These are phyloP conservation scores for Conus ventricosus DNA, from an alignment of 1,140 invertebrate species.

Conservation along the genomic window DNA sequence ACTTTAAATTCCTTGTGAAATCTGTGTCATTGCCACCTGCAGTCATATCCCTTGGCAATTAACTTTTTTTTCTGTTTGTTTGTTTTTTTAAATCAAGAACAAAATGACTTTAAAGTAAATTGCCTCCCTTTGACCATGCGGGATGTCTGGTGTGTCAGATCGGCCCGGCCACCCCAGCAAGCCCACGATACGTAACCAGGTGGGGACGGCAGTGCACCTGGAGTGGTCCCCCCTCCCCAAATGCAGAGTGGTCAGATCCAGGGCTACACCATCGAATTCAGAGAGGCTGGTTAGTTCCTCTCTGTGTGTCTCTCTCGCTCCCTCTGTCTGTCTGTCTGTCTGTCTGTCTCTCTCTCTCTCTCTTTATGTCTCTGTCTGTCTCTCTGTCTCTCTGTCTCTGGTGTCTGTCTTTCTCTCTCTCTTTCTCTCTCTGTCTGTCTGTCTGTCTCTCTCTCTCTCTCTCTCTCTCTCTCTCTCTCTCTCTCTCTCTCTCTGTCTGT, in stretches of 20 bases:
- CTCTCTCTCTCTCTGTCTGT: too few relatives aligned
- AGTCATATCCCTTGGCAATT: too few relatives aligned
- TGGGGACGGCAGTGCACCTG: conserved; percentile 68
- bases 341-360: too few relatives aligned
- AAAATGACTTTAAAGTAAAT: not conserved
- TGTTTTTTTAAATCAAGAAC: not conserved
- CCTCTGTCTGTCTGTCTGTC: too few relatives aligned
- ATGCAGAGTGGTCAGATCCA: conserved; percentile 61
- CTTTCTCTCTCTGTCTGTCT: too few relatives aligned
- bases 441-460: too few relatives aligned
- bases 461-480: too few relatives aligned
- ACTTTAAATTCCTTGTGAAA: too few relatives aligned
- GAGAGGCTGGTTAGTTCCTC: conserved; percentile 57
- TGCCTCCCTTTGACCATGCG: not conserved
- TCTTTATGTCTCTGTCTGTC: too few relatives aligned
- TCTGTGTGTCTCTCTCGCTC: not conserved
- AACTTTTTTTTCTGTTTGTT: too few relatives aligned
- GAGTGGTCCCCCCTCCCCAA: conserved; percentile 67
- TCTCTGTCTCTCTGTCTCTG: not conserved
- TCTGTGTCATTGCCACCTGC: not conserved
- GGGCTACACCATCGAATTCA: conserved; percentile 72
- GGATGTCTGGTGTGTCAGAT: conserved; percentile 48
- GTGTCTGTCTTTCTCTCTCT: too few relatives aligned
- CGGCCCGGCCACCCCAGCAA: conserved; percentile 63
- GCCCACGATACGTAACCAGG: conserved; percentile 66